Base-by-base conservation (phyloP, 2,113 vertebrate genomes). In the Aplodontia rufa region DNA sequence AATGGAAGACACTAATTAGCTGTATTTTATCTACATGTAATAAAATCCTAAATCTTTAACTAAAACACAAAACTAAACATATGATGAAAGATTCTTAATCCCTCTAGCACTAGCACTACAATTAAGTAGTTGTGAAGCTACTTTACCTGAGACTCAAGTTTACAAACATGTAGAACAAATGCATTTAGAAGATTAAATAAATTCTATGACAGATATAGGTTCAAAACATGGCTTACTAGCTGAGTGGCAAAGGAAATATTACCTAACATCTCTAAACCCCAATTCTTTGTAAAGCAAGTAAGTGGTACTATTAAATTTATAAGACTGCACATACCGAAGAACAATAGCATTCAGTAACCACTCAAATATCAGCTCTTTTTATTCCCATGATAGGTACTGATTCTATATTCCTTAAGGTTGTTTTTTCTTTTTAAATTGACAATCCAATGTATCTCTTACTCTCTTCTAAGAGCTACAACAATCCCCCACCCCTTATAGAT, bases 1-100 rank as follows among this genome's bases (percentile, higher is more conserved):
- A 96, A 68, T n/a, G 30, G 19, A 82, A 96, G 45, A 53, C 49
- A 93, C 20, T 86, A 89, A 37, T 37, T 47, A 86, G 51, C 42
- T 76, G 4, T 51, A 75, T 37, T 86, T 80, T 60, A 76, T 80
- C 35, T 42, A 84, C 53, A 60, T 47, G 14, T 85, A 94, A 19
- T 40, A 7, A 87, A 91, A 80, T 19, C 49, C 22, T 90, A 47
- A 28, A 90, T 87, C 17, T 81, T 90, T 60, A 78, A 71, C n/a
- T 86, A 64, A 84, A 28, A 91, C n/a, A 80, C 32, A 6, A 32
- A 81, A 30, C 64, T 62, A 82, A 60, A 47, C 14, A 69, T 2
- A 75, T 35, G 2, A 64, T 28, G 82, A 45, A 6, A 78, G 8
- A 68, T 55, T 79, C 71, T 68, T 71, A 60, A 68, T 74, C n/a